These are phyloP conservation scores for Dexiosoma caninum DNA, from an alignment of 2,888 invertebrate genomes.

Conservation along the genomic window DNA sequence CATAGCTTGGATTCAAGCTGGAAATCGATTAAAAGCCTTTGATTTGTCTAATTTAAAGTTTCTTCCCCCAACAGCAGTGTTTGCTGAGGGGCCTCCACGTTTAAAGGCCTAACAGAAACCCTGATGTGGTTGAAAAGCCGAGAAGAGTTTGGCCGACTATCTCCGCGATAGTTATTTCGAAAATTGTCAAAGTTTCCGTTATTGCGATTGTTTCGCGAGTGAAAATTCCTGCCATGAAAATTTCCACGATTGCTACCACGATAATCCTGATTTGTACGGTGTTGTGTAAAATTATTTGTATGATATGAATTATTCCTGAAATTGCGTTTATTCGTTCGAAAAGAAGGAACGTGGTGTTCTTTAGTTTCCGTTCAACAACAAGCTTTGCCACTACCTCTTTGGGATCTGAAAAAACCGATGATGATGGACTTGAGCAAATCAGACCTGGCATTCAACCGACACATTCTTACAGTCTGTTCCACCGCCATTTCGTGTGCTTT, in stretches of 20 bases:
- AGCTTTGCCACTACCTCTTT: constrained; percentile 3
- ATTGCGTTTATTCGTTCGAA: neutral
- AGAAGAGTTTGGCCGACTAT: neutral
- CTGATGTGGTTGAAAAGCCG: neutral
- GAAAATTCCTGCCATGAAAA: neutral
- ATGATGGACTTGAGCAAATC: constrained; percentile 24
- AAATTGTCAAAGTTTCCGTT: neutral
- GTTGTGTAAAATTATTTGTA: neutral
- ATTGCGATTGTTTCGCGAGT: neutral
- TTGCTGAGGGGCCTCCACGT: constrained; percentile 27
- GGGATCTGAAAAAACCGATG: neutral
- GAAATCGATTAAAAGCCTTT: neutral
- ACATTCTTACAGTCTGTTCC: too few relatives aligned
- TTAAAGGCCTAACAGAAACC: constrained; percentile 18
- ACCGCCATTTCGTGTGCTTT: constrained; percentile 10
- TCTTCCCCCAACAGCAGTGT: neutral
- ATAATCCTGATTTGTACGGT: neutral
- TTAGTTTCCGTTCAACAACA: neutral
- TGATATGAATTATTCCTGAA: neutral
- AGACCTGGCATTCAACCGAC: constrained; percentile 1
- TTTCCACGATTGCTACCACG: neutral
- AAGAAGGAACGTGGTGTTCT: neutral
- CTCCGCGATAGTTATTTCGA: neutral
- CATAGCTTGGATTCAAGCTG: neutral
- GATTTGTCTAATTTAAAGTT: neutral